Evolutionary conservation across 2,888 invertebrate species (phyloP).

Genomic region (Melanostoma mellinum): DNA sequence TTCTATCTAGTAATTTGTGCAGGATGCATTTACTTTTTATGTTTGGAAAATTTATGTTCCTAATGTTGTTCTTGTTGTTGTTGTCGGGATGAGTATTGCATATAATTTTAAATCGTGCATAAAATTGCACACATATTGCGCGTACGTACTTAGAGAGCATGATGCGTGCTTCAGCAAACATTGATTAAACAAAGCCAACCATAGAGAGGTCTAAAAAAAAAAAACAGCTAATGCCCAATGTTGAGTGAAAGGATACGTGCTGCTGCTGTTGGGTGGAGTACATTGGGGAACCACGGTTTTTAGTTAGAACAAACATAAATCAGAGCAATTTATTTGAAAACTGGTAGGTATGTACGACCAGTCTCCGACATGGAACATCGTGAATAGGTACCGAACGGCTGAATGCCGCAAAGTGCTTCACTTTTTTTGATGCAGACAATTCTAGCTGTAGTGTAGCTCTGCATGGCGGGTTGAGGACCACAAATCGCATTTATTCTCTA

Average conservation of each 20-base stretch:
- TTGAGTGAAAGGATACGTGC: slow-evolving; percentile 57
- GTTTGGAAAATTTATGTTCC: slow-evolving; percentile 61
- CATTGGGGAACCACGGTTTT: slow-evolving; percentile 58
- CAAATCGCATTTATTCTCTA: slow-evolving; percentile 13
- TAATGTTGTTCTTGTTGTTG: slow-evolving; percentile 35
- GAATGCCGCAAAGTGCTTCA: slow-evolving; percentile 48
- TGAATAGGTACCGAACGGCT: slow-evolving; percentile 7
- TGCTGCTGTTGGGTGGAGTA: background rate
- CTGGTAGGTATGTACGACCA: slow-evolving; percentile 41
- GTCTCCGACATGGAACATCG: slow-evolving; percentile 44
- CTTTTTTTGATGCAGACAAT: slow-evolving; percentile 46
- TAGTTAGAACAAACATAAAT: slow-evolving; percentile 70
- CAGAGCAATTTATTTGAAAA: slow-evolving; percentile 70
- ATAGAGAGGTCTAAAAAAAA: slow-evolving; percentile 11
- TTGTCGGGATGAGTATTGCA: slow-evolving; percentile 25
- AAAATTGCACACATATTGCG: slow-evolving; percentile 60
- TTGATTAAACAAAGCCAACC: slow-evolving; percentile 13
- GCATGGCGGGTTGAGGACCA: slow-evolving; percentile 34
- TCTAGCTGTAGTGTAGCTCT: slow-evolving; percentile 43
- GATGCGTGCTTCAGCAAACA: slow-evolving; percentile 30
- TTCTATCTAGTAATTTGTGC: background rate
- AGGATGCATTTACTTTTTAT: slow-evolving; percentile 62
- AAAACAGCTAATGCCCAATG: slow-evolving; percentile 53
- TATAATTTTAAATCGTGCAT: slow-evolving; percentile 66
- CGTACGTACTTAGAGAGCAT: slow-evolving; percentile 14